Percentiles rank a stretch among this genome's conserved stretches.
These are phyloP conservation scores for Psittacara wagleri DNA, from an alignment of 2,113 vertebrate genomes.

Conservation along the genomic window DNA sequence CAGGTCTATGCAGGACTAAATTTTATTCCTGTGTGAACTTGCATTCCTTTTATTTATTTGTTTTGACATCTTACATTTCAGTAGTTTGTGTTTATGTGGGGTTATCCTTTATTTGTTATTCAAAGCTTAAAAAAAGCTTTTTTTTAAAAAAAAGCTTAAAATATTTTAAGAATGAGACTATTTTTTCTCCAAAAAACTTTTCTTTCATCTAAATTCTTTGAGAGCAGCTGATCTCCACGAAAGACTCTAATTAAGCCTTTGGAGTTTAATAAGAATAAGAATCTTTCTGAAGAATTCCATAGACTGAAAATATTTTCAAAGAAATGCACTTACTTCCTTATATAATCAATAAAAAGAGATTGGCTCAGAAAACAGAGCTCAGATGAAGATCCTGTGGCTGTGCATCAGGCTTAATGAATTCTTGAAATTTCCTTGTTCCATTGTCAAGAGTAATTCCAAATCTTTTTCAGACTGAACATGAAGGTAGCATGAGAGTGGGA, in stretches of 20 bases:
- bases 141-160: neutral
- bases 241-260: neutral
- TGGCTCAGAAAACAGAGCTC: neutral
- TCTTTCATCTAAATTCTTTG: conserved; percentile 40
- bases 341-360: neutral
- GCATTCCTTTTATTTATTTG: neutral
- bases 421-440: neutral
- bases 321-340: neutral
- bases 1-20: neutral
- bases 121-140: neutral
- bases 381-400: neutral
- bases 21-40: neutral
- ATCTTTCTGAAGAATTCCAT: neutral
- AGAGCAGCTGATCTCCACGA: conserved; percentile 27
- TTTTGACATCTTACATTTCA: neutral
- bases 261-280: conserved; percentile 6
- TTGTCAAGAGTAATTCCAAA: neutral
- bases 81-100: neutral
- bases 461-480: neutral
- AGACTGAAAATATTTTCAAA: neutral
- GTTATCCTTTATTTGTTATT: conserved; percentile 45
- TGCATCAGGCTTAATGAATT: neutral
- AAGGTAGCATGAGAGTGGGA: neutral
- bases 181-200: conserved; percentile 51
- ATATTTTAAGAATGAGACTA: conserved; percentile 36